phyloP scores from a whole-genome alignment of 37 sponge, comb jelly and placozoan genomes.

The Eunapius fragilis region DNA sequence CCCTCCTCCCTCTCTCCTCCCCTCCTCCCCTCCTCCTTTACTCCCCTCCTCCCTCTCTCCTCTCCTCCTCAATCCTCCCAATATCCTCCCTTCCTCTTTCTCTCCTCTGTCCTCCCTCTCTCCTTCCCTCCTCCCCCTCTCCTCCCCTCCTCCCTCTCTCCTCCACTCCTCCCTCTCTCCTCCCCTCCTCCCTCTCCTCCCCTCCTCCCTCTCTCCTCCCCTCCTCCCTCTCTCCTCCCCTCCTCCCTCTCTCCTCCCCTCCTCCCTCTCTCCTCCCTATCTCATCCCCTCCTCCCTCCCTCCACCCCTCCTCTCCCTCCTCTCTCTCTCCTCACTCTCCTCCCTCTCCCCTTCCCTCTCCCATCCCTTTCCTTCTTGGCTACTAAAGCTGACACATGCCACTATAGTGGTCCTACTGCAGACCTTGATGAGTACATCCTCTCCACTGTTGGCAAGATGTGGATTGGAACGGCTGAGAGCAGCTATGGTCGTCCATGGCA shows the following conservation, averaged over 20 bases:
- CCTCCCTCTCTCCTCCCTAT: constrained; percentile 4
- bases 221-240: neutral
- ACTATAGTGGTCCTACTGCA: too few species aligned
- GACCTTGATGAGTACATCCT: too few species aligned
- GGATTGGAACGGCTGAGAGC: too few species aligned
- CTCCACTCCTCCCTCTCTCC: neutral
- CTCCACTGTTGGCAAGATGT: too few species aligned
- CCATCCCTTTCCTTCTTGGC: too few species aligned
- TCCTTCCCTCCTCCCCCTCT: too few species aligned
- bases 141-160: neutral
- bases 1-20: neutral
- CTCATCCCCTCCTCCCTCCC: neutral
- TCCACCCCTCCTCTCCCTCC: neutral
- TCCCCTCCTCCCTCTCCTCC: neutral
- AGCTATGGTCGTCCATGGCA: too few species aligned
- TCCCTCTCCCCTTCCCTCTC: neutral
- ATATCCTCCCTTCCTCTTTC: too few species aligned
- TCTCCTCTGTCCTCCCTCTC: neutral
- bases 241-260: neutral
- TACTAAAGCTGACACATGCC: too few species aligned
- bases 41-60: neutral
- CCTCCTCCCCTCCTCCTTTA: too few species aligned
- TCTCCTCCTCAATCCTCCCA: neutral
- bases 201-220: neutral
- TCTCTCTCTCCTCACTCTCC: neutral